phyloP scores from a whole-genome alignment of 1,140 invertebrate genomes.

The Dendroctonus ponderosae region DNA sequence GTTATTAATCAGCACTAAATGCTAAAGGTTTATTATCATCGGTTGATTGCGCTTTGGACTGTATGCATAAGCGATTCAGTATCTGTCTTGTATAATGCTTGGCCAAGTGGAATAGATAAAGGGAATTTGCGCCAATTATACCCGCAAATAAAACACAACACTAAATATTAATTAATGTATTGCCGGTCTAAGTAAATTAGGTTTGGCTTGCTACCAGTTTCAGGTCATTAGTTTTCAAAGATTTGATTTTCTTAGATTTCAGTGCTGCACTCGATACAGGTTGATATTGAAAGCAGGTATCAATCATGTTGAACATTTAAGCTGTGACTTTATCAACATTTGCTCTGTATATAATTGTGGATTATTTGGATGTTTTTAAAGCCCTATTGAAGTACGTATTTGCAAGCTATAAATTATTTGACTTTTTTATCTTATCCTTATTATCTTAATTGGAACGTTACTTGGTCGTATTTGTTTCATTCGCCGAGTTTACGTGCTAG shows the following conservation, averaged over 20 bases:
- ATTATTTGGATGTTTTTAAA: too few species aligned
- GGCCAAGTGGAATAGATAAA: constrained; percentile 8
- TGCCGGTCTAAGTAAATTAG: neutral
- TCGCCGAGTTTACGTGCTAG: too few species aligned
- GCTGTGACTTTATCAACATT: too few species aligned
- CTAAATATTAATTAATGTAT: neutral
- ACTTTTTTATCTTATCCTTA: too few species aligned
- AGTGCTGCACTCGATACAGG: too few species aligned
- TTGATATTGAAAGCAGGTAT: neutral
- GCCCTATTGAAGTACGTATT: too few species aligned
- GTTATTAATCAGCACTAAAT: too few species aligned
- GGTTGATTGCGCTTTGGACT: constrained; percentile 7
- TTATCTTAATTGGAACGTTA: too few species aligned
- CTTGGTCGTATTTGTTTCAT: too few species aligned
- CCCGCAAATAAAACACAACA: neutral
- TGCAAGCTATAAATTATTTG: too few species aligned
- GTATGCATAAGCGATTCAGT: constrained; percentile 14
- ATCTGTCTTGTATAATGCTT: constrained; percentile 10
- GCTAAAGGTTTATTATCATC: constrained; percentile 5
- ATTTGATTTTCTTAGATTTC: too few species aligned
- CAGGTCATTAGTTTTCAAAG: constrained; percentile 2
- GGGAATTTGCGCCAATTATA: neutral
- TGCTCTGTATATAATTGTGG: too few species aligned
- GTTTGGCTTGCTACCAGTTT: constrained; percentile 1
- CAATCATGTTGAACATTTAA: neutral